These are phyloP conservation scores for Xanthia icteritia DNA, from an alignment of 2,888 invertebrate species.

Conservation along the genomic window DNA sequence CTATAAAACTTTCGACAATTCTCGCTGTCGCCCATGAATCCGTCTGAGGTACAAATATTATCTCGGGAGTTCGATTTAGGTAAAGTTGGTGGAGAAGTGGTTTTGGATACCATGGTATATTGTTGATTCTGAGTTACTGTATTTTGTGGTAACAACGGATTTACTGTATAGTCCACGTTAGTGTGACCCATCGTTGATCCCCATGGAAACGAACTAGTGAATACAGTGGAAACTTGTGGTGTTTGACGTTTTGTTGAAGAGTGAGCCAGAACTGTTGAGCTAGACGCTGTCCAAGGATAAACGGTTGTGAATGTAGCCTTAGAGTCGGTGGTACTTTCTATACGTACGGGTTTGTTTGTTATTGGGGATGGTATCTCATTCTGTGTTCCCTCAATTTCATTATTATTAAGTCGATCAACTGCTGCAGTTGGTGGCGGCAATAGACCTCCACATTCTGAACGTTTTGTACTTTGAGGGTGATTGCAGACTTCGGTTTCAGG, in stretches of 20 bases:
- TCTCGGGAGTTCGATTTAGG: slow-evolving; percentile 61
- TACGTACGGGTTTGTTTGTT: slow-evolving; percentile 56
- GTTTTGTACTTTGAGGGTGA: slow-evolving; percentile 92
- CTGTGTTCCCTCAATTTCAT: slow-evolving; percentile 83
- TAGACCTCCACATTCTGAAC: slow-evolving; percentile 91
- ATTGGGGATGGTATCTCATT: slow-evolving; percentile 82
- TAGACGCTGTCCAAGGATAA: slow-evolving; percentile 39
- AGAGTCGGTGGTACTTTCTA: slow-evolving; percentile 26
- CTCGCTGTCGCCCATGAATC: slow-evolving; percentile 93
- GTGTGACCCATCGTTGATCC: slow-evolving; percentile 31
- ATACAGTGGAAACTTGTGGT: slow-evolving; percentile 28
- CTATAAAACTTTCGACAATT: slow-evolving; percentile 95
- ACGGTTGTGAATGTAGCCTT: slow-evolving; percentile 31
- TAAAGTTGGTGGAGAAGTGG: slow-evolving; percentile 44
- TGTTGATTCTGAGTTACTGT: slow-evolving; percentile 20
- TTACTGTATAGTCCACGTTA: slow-evolving; percentile 7
- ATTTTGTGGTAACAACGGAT: slow-evolving; percentile 20
- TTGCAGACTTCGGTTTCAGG: slow-evolving; percentile 92
- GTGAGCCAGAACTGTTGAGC: slow-evolving; percentile 17
- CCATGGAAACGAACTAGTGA: slow-evolving; percentile 54
- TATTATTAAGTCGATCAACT: slow-evolving; percentile 76
- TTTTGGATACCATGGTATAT: slow-evolving; percentile 25
- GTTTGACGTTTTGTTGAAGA: slow-evolving; percentile 44
- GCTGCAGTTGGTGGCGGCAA: slow-evolving; percentile 12
- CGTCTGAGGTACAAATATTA: slow-evolving; percentile 91